Base-by-base conservation (phyloP, 2,888 invertebrate species). In the Antheraea assamensis region DNA sequence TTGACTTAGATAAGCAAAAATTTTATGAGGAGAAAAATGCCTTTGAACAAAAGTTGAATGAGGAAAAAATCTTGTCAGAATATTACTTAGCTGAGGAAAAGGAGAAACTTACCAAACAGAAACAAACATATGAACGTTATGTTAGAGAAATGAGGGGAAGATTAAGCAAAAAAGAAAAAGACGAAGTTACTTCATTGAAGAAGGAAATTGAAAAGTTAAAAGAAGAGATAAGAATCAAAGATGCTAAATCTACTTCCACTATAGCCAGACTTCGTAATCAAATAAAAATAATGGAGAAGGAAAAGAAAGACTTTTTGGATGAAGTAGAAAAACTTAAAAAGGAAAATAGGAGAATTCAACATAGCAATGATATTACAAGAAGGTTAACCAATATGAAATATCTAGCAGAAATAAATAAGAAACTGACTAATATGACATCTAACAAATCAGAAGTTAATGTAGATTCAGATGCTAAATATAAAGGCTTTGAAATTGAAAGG, bases 261-360 rank as follows among this genome's bases (percentile, higher is more conserved):
- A 97, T 97, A 83, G 97, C 97, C 0, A 95, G 97, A 78, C 92
- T 97, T 17, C 95, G 97, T 30, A 97, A 96, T 78, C 97, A 97
- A 88, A 91, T 97, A 47, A 96, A 97, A 86, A 95, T 96, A 70
- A 90, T 96, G 73, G 97, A 97, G 85, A 96, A 96, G 82, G 97
- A 97, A 80, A 96, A 96, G 80, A 92, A 94, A 47, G 95, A 95
- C 70, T 87, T 96, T 42, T 96, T 96, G 78, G 94, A 95, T 72
- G 96, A 97, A 87, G 88, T 97, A 27, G 97, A 97, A 74, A 95
- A 96, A 81, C 83, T 97, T 7, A 96, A 95, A 77, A 96, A 96
- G 81, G 96, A 96, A 84, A 97, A 96, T 82, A 95, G 95, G 76
- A 95, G 96, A 83, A 90, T 96, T 73, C 95, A 95, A 76, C 95